A percentile compares a stretch with the other conserved stretches of the same genome.
Conservation (phyloP, 2,113 vertebrate genomes). For the Macaca nemestrina region DNA sequence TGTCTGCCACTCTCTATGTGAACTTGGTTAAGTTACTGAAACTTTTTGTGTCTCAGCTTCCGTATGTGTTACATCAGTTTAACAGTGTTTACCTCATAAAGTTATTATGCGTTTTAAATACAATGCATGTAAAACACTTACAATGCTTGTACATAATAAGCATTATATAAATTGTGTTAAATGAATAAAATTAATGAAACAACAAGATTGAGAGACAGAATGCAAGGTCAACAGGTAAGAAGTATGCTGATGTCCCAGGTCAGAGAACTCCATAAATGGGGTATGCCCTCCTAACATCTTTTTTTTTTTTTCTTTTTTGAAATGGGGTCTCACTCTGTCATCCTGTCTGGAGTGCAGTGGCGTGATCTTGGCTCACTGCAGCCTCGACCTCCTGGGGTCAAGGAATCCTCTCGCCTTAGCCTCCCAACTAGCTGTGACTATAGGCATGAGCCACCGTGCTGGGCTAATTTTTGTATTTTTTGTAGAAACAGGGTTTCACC, state of each 20-base stretch:
- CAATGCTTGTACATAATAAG: background rate
- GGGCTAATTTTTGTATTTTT: too few relatives aligned
- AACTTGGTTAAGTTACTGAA: background rate
- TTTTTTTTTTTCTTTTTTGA: too few relatives aligned
- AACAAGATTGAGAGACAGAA: background rate
- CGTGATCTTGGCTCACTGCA: too few relatives aligned
- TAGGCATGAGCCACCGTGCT: too few relatives aligned
- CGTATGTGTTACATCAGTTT: background rate
- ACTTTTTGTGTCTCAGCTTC: background rate
- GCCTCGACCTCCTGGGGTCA: too few relatives aligned
- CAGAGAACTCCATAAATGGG: background rate
- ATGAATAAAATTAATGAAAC: background rate
- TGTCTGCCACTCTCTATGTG: background rate
- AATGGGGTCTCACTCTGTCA: too few relatives aligned
- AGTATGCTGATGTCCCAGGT: background rate
- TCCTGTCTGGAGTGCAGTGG: too few relatives aligned
- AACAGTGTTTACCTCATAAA: background rate
- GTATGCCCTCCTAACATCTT: background rate
- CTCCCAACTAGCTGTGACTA: too few relatives aligned
- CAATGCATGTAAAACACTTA: background rate
- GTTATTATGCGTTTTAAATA: background rate
- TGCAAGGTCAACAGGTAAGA: background rate
- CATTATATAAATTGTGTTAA: slow-evolving; percentile 1
- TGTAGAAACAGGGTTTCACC: too few relatives aligned
- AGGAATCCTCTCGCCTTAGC: too few relatives aligned